Conservation (phyloP, 1,140 invertebrate genomes). For the Sinonovacula constricta region DNA sequence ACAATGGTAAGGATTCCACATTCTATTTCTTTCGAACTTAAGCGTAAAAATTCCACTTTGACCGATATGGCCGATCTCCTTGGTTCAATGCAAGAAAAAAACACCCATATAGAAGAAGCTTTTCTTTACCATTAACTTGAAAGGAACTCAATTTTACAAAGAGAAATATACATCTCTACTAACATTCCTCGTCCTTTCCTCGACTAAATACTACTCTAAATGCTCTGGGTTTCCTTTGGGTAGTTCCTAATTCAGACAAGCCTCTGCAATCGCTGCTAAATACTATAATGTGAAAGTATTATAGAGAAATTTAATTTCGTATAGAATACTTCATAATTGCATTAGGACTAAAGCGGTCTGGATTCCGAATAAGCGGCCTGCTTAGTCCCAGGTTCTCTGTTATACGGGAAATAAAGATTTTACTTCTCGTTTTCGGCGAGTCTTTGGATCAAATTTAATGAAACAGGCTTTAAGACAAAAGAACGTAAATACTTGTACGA, state of each 20-base stretch:
- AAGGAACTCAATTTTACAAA: too few species aligned
- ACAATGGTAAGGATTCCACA: too few species aligned
- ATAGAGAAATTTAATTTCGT: conserved; percentile 58
- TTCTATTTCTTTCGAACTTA: too few species aligned
- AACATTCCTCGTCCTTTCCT: too few species aligned
- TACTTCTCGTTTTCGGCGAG: conserved; percentile 50
- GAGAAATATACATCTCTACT: too few species aligned
- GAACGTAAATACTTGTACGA: conserved; percentile 41
- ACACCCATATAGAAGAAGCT: too few species aligned
- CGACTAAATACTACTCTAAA: too few species aligned
- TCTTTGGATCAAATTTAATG: conserved; percentile 33
- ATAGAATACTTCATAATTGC: conserved; percentile 54
- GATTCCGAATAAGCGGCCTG: conserved; percentile 37
- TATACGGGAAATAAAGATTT: conserved; percentile 23
- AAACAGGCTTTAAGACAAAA: conserved; percentile 41
- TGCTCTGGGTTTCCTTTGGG: not conserved
- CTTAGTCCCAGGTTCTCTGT: conserved; percentile 24
- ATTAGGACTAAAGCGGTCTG: conserved; percentile 43
- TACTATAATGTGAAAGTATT: conserved; percentile 46
- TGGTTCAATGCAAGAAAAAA: too few species aligned
- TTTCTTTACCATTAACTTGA: too few species aligned
- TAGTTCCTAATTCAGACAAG: conserved; percentile 35
- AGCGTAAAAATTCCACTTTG: too few species aligned
- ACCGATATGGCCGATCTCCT: too few species aligned
- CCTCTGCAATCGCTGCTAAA: conserved; percentile 46